phyloP scores from a whole-genome alignment of 2,113 vertebrate genomes.

The Cottus gobio region DNA sequence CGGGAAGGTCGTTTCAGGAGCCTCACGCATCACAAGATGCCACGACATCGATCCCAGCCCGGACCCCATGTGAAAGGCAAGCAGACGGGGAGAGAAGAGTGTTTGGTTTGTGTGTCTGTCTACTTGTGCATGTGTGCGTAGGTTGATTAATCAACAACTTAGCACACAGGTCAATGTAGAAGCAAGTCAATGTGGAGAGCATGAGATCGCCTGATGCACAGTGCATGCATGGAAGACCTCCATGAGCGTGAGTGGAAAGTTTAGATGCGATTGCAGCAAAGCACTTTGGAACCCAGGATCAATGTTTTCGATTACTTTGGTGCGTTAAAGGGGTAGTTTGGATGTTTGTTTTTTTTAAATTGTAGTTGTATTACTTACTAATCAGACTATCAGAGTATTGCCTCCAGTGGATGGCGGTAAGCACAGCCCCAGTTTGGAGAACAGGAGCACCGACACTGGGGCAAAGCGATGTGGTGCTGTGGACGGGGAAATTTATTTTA shows the following conservation, averaged over 20 bases:
- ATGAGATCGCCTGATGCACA: neutral
- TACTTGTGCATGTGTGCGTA: neutral
- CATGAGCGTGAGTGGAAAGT: constrained; percentile 1
- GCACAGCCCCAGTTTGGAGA: too few species aligned
- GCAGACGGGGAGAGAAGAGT: neutral
- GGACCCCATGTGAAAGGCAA: constrained; percentile 15
- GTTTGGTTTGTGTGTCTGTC: neutral
- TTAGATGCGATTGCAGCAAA: neutral
- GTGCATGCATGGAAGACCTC: neutral
- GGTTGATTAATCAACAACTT: constrained; percentile 3
- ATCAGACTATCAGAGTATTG: neutral
- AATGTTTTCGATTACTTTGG: neutral
- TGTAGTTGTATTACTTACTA: neutral
- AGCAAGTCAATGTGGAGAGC: neutral
- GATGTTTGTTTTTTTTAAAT: too few species aligned
- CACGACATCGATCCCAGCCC: neutral
- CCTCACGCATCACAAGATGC: constrained; percentile 11
- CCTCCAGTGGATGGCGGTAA: too few species aligned
- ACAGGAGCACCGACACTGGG: too few species aligned
- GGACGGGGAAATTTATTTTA: too few species aligned
- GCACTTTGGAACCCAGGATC: constrained; percentile 12
- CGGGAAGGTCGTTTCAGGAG: neutral
- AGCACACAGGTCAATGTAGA: neutral
- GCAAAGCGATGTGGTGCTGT: too few species aligned
- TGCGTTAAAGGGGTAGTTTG: neutral